A percentile compares a stretch with the other conserved stretches of the same genome.
Conservation (phyloP, 2,888 invertebrate species). For the Drosophila kokeensis region DNA sequence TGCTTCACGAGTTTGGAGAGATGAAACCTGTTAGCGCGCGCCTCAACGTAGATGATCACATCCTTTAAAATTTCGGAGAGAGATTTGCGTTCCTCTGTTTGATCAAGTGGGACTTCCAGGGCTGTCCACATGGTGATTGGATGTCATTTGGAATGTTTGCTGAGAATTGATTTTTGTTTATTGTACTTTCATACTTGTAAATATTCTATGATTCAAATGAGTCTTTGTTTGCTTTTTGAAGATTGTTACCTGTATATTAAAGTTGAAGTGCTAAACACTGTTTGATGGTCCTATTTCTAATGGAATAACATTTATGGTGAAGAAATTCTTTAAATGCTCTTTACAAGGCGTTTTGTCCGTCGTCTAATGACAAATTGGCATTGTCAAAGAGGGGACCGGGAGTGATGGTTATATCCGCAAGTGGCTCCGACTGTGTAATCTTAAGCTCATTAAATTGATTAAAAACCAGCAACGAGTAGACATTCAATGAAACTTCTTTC, state of each 20-base stretch:
- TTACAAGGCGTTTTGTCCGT: slow-evolving; percentile 35
- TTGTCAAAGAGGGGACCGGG: slow-evolving; percentile 95
- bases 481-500: too few relatives aligned
- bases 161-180: slow-evolving; percentile 16
- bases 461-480: slow-evolving; percentile 96
- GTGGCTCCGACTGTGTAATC: slow-evolving; percentile 93
- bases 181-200: slow-evolving; percentile 44
- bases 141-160: too few relatives aligned
- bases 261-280: slow-evolving; percentile 30
- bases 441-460: slow-evolving; percentile 98
- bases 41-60: slow-evolving; percentile 83
- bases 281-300: slow-evolving; percentile 38
- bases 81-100: slow-evolving; percentile 72
- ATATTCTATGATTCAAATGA: slow-evolving; percentile 38
- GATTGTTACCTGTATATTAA: slow-evolving; percentile 36
- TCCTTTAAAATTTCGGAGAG: slow-evolving; percentile 82
- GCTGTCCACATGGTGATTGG: too few relatives aligned
- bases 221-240: slow-evolving; percentile 2
- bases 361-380: slow-evolving; percentile 87
- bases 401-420: slow-evolving; percentile 93
- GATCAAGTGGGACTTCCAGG: too few relatives aligned
- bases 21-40: slow-evolving; percentile 63
- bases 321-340: slow-evolving; percentile 54
- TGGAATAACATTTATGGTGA: slow-evolving; percentile 48
- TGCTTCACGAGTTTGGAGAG: slow-evolving; percentile 80